Evolutionary conservation across 2,888 invertebrate species (phyloP), one percentile per base, ranked within the genome.

Genomic region (Sisyra terminalis): DNA sequence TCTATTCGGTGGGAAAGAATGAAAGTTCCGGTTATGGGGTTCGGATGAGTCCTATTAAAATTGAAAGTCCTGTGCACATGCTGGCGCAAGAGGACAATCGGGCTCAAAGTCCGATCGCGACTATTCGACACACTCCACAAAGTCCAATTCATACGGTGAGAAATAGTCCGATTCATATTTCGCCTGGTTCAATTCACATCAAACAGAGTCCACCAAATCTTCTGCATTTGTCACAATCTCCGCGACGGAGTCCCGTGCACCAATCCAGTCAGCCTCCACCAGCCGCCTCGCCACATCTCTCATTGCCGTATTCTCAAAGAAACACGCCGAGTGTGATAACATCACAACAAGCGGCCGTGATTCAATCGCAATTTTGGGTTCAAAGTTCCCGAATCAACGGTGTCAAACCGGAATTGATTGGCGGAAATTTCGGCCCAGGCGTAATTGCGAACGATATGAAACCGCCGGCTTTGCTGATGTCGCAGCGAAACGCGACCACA

Each of bases 341-440:
- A 45, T 56, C 51, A 42, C 59, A 57, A 45, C 48, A 52, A 24
- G 34, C 44, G 7, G 49, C 55, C 29, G 52, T 54, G 39, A 53
- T 57, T 32, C 60, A 58, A 46, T 57, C 54, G 46, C 60, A 60
- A 46, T 46, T 61, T 38, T 63, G 64, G 64, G 47, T 62, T 45
- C 55, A 55, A 54, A 62, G 49, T 52, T 72, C 75, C 43, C 72
- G 81, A 50, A 78, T 82, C 48, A 83, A 83, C 58, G 84, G 84
- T 48, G 78, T 79, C 45, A 82, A 84, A 54, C 82, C 83, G n/a
- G 85, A 86, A 61, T 72, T 86, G 49, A 83, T 84, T 51, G 81
- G 82, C 14, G 75, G 75, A 1, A 60, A 57, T 47, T 61, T 61
- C 46, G 50, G 46, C 44, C 51, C 45, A 42, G 35, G 35, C 10